Evolutionary conservation across 2,797 vertebrate species (phyloP), one percentile per base, ranked within the genome.

Genomic region (Fringilla coelebs): DNA sequence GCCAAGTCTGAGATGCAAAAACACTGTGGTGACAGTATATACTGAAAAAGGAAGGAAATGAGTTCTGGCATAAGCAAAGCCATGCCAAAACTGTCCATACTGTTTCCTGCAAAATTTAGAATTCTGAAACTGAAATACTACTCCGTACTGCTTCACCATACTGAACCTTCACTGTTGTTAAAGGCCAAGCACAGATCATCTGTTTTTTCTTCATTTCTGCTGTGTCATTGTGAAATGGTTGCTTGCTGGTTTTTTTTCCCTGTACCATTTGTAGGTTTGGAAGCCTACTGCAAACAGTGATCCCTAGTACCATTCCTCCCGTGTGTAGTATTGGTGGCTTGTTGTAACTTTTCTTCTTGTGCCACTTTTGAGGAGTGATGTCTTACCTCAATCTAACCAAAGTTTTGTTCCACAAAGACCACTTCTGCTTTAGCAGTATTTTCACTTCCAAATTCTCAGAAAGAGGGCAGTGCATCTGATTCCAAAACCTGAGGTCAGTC

Each of bases 221-320:
- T 96, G 97, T 98, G 97, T 97, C 95, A 93, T 97, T 97, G 95
- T 98, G 97, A 96, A 97, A 97, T 92, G 93, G 96, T 98, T 98
- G 97, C 98, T 97, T 98, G 98, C 98, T 98, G 97, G 98, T 94
- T 97, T 98, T 98, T 98, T 97, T 98, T 98, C 98, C 97, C 97
- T 98, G 96, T 98, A 97, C 98, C 98, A 94, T 98, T 98, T 98
- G 98, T 98, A 99, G 98, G 98, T 98, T 93, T 96, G 97, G 97
- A 98, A 96, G 96, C 96, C 96, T 93, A 97, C 95, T 92, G 96
- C 95, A 93, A 93, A 93, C 92, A 96, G 72, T 96, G 96, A 95
- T 95, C 88, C 89, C 92, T 97, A 85, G 92, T 89, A 78, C 87
- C 81, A 58, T 96, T 96, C 94, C 94, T 97, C 95, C 85, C 91